These are phyloP conservation scores for Gorsachius goisagi DNA, from an alignment of 2,113 vertebrate species.

Conservation along the genomic window DNA sequence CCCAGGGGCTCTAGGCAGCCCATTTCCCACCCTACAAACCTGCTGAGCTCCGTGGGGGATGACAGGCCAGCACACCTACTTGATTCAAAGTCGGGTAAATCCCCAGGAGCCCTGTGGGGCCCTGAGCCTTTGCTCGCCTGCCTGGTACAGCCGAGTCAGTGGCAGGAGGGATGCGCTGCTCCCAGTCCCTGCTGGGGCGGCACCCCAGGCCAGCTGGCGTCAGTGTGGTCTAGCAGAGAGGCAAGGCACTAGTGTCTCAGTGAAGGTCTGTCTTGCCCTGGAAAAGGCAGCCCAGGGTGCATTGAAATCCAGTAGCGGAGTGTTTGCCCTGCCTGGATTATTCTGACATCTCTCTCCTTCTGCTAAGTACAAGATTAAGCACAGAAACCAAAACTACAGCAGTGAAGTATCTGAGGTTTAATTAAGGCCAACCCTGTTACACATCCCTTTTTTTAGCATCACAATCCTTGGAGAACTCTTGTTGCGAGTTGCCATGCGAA, in stretches of 20 bases:
- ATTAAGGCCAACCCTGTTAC: not conserved
- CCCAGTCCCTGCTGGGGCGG: not conserved
- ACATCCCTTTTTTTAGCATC: not conserved
- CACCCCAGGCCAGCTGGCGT: not conserved
- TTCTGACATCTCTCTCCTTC: not conserved
- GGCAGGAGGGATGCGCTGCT: not conserved
- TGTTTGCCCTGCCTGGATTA: not conserved
- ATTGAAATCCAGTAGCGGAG: not conserved
- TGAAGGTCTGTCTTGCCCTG: not conserved
- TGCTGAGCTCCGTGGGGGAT: not conserved
- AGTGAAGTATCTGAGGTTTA: not conserved
- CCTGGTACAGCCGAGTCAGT: not conserved
- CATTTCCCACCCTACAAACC: not conserved
- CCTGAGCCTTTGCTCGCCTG: not conserved
- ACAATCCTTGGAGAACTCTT: not conserved
- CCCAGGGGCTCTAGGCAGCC: not conserved
- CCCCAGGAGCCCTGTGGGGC: not conserved
- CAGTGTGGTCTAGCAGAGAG: not conserved
- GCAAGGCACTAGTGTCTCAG: slow-evolving; percentile 38
- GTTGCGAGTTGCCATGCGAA: not conserved
- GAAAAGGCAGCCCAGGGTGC: not conserved
- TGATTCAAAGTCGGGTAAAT: not conserved
- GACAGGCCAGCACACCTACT: not conserved
- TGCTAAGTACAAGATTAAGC: not conserved
- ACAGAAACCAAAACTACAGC: not conserved